phyloP scores from a whole-genome alignment of 2,888 invertebrate genomes.

The Alviniconcha strummeri region DNA sequence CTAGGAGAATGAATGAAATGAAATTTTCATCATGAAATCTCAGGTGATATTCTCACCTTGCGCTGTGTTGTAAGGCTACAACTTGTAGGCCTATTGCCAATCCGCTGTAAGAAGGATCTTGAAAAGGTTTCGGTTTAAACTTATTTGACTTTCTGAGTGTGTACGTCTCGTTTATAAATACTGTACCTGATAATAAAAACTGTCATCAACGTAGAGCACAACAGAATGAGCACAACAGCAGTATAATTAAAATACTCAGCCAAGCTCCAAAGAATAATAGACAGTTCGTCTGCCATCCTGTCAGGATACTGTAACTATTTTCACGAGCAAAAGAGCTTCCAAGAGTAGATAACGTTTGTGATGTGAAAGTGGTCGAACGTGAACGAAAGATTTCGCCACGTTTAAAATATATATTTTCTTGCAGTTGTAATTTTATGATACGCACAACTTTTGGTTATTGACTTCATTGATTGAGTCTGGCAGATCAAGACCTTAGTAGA shows the following conservation, averaged over 20 bases:
- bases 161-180: too few relatives aligned
- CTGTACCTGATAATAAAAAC: slow-evolving; percentile 25
- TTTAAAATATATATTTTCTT: neutral
- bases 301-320: neutral
- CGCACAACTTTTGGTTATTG: neutral
- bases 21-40: too few relatives aligned
- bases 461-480: neutral
- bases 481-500: neutral
- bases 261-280: slow-evolving; percentile 15
- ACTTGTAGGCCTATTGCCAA: too few relatives aligned
- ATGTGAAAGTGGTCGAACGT: too few relatives aligned
- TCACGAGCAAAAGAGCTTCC: neutral
- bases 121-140: too few relatives aligned
- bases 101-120: too few relatives aligned
- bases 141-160: too few relatives aligned
- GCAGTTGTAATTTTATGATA: neutral
- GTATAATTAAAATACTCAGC: slow-evolving; percentile 30
- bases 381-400: too few relatives aligned
- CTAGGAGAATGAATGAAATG: too few relatives aligned
- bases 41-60: too few relatives aligned
- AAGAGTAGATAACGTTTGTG: slow-evolving; percentile 7
- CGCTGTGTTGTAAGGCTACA: too few relatives aligned
- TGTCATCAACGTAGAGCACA: slow-evolving; percentile 23
- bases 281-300: slow-evolving; percentile 32
- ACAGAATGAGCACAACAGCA: slow-evolving; percentile 19